Base-by-base conservation (phyloP, 1,140 invertebrate genomes). In the Rhagoletis zephyria region DNA sequence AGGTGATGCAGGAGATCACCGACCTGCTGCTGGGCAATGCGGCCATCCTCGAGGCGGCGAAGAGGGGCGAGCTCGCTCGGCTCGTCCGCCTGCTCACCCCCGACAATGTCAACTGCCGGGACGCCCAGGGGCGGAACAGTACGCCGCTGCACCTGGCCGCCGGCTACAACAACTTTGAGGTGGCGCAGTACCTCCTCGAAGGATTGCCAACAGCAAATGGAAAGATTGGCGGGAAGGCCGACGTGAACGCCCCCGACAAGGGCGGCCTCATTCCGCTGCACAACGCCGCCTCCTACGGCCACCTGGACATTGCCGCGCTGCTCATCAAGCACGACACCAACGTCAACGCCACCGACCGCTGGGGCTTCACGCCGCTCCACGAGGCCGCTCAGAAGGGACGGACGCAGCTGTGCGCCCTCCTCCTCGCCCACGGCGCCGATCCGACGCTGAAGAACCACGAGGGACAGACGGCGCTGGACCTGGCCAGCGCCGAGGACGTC, bases 141-240 rank as follows among this genome's bases (percentile, higher is more conserved):
- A 99, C 98, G 4, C 98, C 98, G 0, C 93, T 98, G 61, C 97
- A 98, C 94, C 94, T 98, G 87, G 97, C 97, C 61, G 97, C 97
- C 90, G 98, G 98, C 60, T 99, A 99, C 93, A 99, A 99, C 93
- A 99, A 99, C 93, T 94, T 98, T 64, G 98, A 99, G 93, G 98
- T 99, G 30, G 98, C 98, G 1, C 98, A 99, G 92, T 98, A 96
- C 91, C 94, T 99, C 0, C 93, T 99, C 42, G 97, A 98, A n/a
- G n/a, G n/a, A n/a, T n/a, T n/a, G n/a, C n/a, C 93, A 96, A 97
- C 90, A 98, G 98, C 2, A n/a, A n/a, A n/a, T n/a, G n/a, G n/a
- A n/a, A n/a, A n/a, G n/a, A n/a, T n/a, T n/a, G n/a, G n/a, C n/a
- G n/a, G n/a, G n/a, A n/a, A n/a, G n/a, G 98, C 98, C 45, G 97